phyloP scores from a whole-genome alignment of 2,888 invertebrate species.

The Hetaerina titia region DNA sequence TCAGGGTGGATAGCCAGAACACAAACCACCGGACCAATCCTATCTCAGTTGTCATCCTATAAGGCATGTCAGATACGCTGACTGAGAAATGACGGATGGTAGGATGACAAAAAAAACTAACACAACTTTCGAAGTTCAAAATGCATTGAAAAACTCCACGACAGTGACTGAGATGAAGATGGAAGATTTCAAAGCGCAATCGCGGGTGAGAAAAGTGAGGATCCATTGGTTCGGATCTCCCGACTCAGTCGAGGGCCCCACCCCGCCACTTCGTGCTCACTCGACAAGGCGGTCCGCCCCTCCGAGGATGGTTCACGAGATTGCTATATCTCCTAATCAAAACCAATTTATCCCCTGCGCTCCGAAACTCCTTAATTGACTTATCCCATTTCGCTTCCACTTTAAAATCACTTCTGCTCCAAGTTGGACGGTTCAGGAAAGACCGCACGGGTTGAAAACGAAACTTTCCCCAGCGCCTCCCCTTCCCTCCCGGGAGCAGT shows the following conservation, averaged over 20 bases:
- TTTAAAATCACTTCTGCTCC: not conserved
- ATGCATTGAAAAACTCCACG: too few species aligned
- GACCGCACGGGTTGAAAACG: not conserved
- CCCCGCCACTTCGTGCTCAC: not conserved
- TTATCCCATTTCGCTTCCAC: not conserved
- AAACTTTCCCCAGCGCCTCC: not conserved
- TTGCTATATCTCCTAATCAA: conserved; percentile 46
- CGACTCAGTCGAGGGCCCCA: not conserved
- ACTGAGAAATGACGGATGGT: too few species aligned
- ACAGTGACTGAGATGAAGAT: too few species aligned
- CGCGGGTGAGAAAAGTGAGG: not conserved
- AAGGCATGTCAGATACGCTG: too few species aligned
- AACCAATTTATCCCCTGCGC: conserved; percentile 21
- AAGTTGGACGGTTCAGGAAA: not conserved
- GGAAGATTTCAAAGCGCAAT: not conserved
- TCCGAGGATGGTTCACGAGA: not conserved
- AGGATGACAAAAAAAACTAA: too few species aligned
- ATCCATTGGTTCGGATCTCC: not conserved
- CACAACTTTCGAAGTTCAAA: too few species aligned
- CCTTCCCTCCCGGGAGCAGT: not conserved
- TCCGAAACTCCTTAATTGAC: conserved; percentile 33
- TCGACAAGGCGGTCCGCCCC: not conserved
- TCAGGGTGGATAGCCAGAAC: too few species aligned
- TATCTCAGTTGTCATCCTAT: too few species aligned
- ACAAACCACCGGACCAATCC: too few species aligned